Evolutionary conservation across 2,797 vertebrate species (phyloP).

Genomic region (Malacoctenus gilli): DNA sequence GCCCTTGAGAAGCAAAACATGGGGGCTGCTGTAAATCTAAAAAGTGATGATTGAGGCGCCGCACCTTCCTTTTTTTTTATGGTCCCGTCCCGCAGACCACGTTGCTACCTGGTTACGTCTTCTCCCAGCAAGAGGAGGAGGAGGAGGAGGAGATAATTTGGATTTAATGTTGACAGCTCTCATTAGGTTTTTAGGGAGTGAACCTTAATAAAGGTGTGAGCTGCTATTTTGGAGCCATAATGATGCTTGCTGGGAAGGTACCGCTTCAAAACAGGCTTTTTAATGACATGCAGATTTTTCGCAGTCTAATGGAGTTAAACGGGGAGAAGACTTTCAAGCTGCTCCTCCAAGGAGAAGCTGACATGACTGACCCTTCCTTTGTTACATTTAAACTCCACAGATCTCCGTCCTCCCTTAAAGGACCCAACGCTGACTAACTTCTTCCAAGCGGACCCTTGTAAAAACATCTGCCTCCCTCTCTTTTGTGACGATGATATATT

Average conservation of each 20-base stretch:
- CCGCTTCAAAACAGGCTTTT: slow-evolving; percentile 10
- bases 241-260: background rate
- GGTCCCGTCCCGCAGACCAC: background rate
- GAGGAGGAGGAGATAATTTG: slow-evolving; percentile 10
- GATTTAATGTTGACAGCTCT: slow-evolving; percentile 13
- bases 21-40: slow-evolving; percentile 30
- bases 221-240: slow-evolving; percentile 10
- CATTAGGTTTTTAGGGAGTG: slow-evolving; percentile 8
- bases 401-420: slow-evolving; percentile 28
- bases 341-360: slow-evolving; percentile 14
- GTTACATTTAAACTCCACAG: slow-evolving; percentile 64
- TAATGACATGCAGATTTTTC: slow-evolving; percentile 1
- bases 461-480: slow-evolving; percentile 71
- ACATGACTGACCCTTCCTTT: slow-evolving; percentile 50
- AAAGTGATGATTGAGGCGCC: slow-evolving; percentile 9
- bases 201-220: slow-evolving; percentile 10
- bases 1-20: slow-evolving; percentile 24
- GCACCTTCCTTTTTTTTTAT: slow-evolving; percentile 52
- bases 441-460: slow-evolving; percentile 55
- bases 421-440: slow-evolving; percentile 37
- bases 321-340: no score
- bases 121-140: slow-evolving; percentile 14
- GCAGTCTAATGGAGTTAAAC: slow-evolving; percentile 13
- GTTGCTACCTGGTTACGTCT: background rate
- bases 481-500: slow-evolving; percentile 72